A percentile compares a stretch with the other conserved stretches of the same genome.
Conservation (phyloP, 35 echinoderm and acorn worm species). For the Lytechinus variegatus region DNA sequence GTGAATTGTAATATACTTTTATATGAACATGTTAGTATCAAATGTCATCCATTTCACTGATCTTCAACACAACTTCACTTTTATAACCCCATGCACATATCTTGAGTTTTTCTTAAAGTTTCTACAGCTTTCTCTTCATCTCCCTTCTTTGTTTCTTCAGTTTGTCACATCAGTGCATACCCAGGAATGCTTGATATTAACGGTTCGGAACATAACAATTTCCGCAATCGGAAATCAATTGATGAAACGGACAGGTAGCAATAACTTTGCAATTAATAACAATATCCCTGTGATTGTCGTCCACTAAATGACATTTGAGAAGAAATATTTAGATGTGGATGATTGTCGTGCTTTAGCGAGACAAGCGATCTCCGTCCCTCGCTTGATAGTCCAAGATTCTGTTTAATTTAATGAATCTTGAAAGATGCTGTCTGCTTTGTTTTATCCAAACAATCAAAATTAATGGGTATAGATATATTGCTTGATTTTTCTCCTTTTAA, state of each 20-base stretch:
- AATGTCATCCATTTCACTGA: background rate
- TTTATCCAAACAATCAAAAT: background rate
- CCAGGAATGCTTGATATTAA: slow-evolving; percentile 3
- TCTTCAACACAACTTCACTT: background rate
- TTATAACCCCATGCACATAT: background rate
- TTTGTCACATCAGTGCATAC: background rate
- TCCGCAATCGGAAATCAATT: background rate
- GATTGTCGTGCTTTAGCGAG: background rate
- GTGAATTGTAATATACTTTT: no score
- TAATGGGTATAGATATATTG: background rate
- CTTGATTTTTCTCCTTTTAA: background rate
- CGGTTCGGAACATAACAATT: background rate
- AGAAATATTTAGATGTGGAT: background rate
- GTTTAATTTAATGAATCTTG: background rate
- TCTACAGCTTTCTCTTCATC: background rate
- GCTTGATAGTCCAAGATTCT: background rate
- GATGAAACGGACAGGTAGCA: background rate
- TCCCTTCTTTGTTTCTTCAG: background rate
- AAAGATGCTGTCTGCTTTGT: background rate
- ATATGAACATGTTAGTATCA: background rate
- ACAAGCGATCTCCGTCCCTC: background rate
- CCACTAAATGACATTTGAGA: background rate
- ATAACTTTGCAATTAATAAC: background rate
- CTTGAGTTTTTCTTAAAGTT: background rate
- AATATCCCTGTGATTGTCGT: background rate